A percentile compares a stretch with the other conserved stretches of the same genome.
Conservation (phyloP, 2,797 vertebrate species). For the Tenualosa thibaudeaui region DNA sequence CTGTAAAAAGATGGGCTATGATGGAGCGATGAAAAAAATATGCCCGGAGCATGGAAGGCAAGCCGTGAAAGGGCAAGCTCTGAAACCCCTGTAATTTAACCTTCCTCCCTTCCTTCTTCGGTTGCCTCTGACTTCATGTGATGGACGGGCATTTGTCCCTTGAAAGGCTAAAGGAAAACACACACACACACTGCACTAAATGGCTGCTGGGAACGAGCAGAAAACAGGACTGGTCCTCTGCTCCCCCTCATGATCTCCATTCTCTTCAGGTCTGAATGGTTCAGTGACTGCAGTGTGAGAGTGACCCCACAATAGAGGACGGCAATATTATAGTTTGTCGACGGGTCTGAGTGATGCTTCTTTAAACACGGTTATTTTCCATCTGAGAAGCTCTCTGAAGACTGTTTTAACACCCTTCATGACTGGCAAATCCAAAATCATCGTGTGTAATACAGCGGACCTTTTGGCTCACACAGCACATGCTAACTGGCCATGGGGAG, state of each 20-base stretch:
- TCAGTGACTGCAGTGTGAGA: constrained; percentile 59
- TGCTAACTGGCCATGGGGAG: neutral
- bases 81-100: constrained; percentile 62
- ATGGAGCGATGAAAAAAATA: constrained; percentile 18
- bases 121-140: constrained; percentile 49
- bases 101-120: constrained; percentile 50
- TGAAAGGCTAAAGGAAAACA: constrained; percentile 47
- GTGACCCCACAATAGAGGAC: constrained; percentile 51
- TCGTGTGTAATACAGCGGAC: constrained; percentile 37
- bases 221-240: constrained; percentile 52
- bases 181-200: constrained; percentile 29
- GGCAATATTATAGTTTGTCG: constrained; percentile 55
- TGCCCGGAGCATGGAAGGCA: constrained; percentile 12
- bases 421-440: constrained; percentile 26
- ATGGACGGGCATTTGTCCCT: constrained; percentile 59
- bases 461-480: constrained; percentile 8
- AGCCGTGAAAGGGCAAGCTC: constrained; percentile 41
- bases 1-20: constrained; percentile 21
- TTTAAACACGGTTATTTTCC: constrained; percentile 55
- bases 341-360: constrained; percentile 47
- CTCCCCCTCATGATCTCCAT: constrained; percentile 60
- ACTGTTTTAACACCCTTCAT: constrained; percentile 48
- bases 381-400: constrained; percentile 46
- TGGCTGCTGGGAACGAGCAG: constrained; percentile 47
- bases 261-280: constrained; percentile 56